Evolutionary conservation across 2,113 vertebrate genomes (phyloP).

Genomic region (Pomatorhinus ruficollis): DNA sequence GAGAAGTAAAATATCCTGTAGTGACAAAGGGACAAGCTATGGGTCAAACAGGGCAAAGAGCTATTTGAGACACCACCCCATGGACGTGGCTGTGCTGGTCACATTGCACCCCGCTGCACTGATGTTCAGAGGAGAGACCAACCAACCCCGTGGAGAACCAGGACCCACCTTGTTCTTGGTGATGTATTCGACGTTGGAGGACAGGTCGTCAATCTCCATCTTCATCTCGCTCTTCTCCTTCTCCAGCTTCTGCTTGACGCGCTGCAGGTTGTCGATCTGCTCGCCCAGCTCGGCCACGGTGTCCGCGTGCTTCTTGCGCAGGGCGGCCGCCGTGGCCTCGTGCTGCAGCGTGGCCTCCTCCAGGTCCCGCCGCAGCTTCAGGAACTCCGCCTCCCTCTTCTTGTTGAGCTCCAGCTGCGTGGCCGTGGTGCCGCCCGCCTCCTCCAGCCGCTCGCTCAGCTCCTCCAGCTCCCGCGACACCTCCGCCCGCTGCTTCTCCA

Average conservation of each 20-base stretch:
- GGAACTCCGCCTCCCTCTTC: slow-evolving; percentile 85
- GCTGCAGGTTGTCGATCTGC: slow-evolving; percentile 89
- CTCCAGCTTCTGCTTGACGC: slow-evolving; percentile 92
- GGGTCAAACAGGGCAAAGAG: background rate
- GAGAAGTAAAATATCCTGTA: background rate
- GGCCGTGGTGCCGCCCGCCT: slow-evolving; percentile 83
- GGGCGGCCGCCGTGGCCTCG: slow-evolving; percentile 77
- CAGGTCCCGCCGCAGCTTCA: slow-evolving; percentile 87
- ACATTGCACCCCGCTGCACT: background rate
- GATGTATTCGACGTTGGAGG: slow-evolving; percentile 85
- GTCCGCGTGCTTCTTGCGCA: slow-evolving; percentile 89
- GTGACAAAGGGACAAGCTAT: background rate
- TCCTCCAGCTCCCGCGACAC: slow-evolving; percentile 90
- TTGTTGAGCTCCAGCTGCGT: slow-evolving; percentile 87
- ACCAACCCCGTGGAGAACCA: background rate
- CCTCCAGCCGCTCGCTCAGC: slow-evolving; percentile 88
- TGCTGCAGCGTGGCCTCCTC: slow-evolving; percentile 89
- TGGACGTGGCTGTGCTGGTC: accelerated
- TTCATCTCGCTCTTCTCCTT: slow-evolving; percentile 90
- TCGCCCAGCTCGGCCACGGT: slow-evolving; percentile 83
- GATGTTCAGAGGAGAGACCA: background rate
- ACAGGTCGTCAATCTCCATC: slow-evolving; percentile 89
- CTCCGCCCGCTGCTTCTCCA: slow-evolving; percentile 89
- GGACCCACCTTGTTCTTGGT: slow-evolving; percentile 84
- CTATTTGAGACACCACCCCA: background rate